Evolutionary conservation across 2,888 invertebrate genomes (phyloP), one percentile per base, ranked within the genome.

Genomic region (Tachina fera): DNA sequence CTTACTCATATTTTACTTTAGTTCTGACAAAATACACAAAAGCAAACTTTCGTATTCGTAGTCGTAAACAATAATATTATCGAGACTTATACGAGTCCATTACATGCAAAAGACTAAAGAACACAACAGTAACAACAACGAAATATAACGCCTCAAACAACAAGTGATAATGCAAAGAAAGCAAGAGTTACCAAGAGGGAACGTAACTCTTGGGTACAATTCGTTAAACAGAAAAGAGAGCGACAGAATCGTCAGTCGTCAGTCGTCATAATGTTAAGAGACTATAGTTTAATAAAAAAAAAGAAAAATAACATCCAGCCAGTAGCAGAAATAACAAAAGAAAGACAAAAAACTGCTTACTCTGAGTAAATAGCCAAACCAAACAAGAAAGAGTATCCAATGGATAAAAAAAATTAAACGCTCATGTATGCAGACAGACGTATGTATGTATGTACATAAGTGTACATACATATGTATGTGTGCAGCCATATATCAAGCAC

Each of bases 81-180:
- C 31, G 76, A 81, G 68, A 85, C 74, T 76, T 67, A 76, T 79
- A 76, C 75, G 72, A 76, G 76, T 80, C 86, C 83, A 86, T 86
- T 86, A 86, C 83, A 86, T 80, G 71, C 79, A 61, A 60, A 86
- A 86, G 86, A 83, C 86, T 79, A 51, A 83, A 83, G 75, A 76
- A 72, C 76, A 77, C 77, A 74, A 84, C 83, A 84, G 68, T 74
- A 79, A 74, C 68, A 83, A 56, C 61, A 68, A 74, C 68, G 70
- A 77, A 82, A 77, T 75, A 84, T 65, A 81, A 77, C 65, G 79
- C 76, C 86, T 83, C 56, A 76, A 83, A 86, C 86, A 83, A 86
- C 86, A 86, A 86, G 86, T 86, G 86, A 86, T 86, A 86, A 86
- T 86, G 86, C 83, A 86, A 79, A 86, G 83, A 86, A 86, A 86